Evolutionary conservation across 2,797 vertebrate genomes (phyloP).

Genomic region (Allobates femoralis): DNA sequence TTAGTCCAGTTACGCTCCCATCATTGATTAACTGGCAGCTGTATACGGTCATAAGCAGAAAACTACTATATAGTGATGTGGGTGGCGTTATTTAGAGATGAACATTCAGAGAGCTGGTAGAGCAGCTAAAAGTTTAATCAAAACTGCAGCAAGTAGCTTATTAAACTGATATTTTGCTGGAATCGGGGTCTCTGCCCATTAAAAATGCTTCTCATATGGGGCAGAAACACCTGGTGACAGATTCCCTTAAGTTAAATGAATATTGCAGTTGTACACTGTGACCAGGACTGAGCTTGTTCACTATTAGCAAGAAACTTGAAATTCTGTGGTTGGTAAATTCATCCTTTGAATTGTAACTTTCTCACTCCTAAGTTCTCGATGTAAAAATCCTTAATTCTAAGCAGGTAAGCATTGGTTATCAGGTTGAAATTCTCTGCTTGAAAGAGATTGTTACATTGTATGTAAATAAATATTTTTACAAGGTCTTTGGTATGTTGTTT

Average conservation of each 20-base stretch:
- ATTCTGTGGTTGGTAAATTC: constrained; percentile 12
- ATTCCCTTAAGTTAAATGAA: not conserved
- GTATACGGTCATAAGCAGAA: no score
- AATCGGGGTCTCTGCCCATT: no score
- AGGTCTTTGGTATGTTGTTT: not conserved
- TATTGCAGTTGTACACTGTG: not conserved
- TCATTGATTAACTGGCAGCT: no score
- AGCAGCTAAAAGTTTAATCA: no score
- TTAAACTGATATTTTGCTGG: no score
- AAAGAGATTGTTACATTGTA: constrained; percentile 60
- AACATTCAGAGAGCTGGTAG: no score
- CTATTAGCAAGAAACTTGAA: constrained; percentile 12
- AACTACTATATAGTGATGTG: no score
- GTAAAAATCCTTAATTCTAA: constrained; percentile 12
- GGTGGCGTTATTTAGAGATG: no score
- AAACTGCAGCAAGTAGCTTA: no score
- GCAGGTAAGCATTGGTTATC: constrained; percentile 32
- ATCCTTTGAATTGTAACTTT: constrained; percentile 29
- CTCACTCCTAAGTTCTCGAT: constrained; percentile 3
- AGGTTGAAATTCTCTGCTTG: constrained; percentile 46
- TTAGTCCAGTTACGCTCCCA: no score
- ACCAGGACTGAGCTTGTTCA: not conserved
- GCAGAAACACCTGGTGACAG: no score
- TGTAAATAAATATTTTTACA: constrained; percentile 62
- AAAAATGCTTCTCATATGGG: no score